Conservation (phyloP, 2,797 vertebrate genomes). For the Enteromius anoplus region DNA sequence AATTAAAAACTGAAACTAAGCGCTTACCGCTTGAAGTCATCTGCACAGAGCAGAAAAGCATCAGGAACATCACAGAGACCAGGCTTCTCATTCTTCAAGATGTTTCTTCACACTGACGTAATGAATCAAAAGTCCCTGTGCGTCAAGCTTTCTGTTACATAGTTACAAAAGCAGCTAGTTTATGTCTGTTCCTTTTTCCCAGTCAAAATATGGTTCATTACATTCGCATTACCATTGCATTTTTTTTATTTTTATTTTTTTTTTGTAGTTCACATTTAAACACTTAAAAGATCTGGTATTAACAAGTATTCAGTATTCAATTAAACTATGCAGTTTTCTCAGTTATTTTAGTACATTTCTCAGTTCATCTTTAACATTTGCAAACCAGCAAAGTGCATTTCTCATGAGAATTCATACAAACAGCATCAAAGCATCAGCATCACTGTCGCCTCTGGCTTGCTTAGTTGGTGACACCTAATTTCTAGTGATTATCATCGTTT, state of each 20-base stretch:
- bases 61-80: conserved; percentile 40
- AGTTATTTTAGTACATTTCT: no score
- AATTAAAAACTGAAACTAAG: no score
- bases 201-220: neutral
- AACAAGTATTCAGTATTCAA: no score
- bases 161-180: neutral
- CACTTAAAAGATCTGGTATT: neutral
- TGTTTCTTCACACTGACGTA: neutral
- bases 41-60: conserved; percentile 36
- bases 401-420: neutral
- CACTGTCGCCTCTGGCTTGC: no score
- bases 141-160: neutral
- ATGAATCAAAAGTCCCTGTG: neutral
- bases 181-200: neutral
- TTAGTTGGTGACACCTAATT: no score
- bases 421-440: no score
- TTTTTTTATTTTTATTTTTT: neutral
- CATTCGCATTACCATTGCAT: neutral
- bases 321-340: no score
- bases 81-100: conserved; percentile 33
- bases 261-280: neutral
- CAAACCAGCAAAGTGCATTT: neutral
- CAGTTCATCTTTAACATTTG: no score
- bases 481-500: no score
- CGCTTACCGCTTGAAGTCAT: conserved; percentile 28